Conservation (phyloP, 2,888 invertebrate genomes). For the Zelleria hepariella region DNA sequence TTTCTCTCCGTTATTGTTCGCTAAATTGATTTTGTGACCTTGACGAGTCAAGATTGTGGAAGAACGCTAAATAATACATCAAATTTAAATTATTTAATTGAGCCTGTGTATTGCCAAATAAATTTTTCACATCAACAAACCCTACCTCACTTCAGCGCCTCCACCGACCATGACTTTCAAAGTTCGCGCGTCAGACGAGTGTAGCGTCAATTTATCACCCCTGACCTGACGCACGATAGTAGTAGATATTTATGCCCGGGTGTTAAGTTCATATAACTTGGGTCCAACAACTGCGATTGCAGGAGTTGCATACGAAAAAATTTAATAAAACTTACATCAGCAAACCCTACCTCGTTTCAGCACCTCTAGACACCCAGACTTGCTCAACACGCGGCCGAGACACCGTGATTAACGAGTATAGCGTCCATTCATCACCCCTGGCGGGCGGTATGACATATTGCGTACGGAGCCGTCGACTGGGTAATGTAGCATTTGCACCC, state of each 20-base stretch:
- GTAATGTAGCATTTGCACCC: not conserved
- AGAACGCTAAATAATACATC: too few species aligned
- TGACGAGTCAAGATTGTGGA: too few species aligned
- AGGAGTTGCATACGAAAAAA: too few species aligned
- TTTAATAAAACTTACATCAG: too few species aligned
- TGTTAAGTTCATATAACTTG: too few species aligned
- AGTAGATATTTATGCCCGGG: too few species aligned
- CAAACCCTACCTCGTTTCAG: not conserved
- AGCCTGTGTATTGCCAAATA: too few species aligned
- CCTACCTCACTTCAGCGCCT: not conserved
- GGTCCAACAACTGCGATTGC: too few species aligned
- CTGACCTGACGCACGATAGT: constrained; percentile 3
- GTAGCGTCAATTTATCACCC: constrained; percentile 14
- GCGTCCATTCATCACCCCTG: constrained; percentile 14
- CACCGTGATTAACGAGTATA: constrained; percentile 15
- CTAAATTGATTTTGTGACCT: too few species aligned
- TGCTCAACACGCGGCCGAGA: constrained; percentile 1
- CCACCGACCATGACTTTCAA: not conserved
- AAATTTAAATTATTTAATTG: too few species aligned
- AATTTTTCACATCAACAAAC: too few species aligned
- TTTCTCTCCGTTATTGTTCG: too few species aligned
- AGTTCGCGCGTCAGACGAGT: constrained; percentile 9
- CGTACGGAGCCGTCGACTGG: not conserved
- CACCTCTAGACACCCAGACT: not conserved
- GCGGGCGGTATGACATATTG: constrained; percentile 7